Base-by-base conservation (phyloP, 2,888 invertebrate genomes). In the Trissoscelio sp. region DNA sequence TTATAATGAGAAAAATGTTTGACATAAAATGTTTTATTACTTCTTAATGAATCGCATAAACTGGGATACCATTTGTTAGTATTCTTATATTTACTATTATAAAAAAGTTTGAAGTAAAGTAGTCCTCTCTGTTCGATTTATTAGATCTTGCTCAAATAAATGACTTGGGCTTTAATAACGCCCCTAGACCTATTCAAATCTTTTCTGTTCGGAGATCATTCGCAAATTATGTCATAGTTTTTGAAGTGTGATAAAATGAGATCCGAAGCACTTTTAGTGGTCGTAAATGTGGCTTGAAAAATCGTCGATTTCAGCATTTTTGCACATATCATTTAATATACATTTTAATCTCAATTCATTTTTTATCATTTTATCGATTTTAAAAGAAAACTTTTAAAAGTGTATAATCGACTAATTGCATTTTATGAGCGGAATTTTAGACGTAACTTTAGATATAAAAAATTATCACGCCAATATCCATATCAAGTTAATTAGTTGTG, bases 101-200 rank as follows among this genome's bases (percentile, higher is more conserved):
- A n/a, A n/a, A n/a, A n/a, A n/a, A n/a, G n/a, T n/a, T n/a, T n/a
- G n/a, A n/a, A n/a, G n/a, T n/a, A n/a, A n/a, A n/a, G n/a, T n/a
- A n/a, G n/a, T n/a, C n/a, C n/a, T n/a, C n/a, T 16, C 16, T 57
- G 66, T 66, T 66, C 66, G 66, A 57, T 66, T 58, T 75, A 60
- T 58, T 67, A 22, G 58, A 48, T 64, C 24, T 18, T 42, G 4
- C 31, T 34, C 37, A 75, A 75, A 67, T 60, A 24, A 51, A 51
- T 53, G 44, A 31, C 20, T 16, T 28, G 44, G 51, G 11, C 14
- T 60, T 60, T 69, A 58, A 67, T 77, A 66, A 58, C 58, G 39
- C 34, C 20, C 55, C 22, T 46, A 12, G 48, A 42, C 20, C 46
- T 37, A 64, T 73, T 74, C 73, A 46, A 7, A 20, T 34, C 0